phyloP scores from a whole-genome alignment of 2,113 vertebrate species.

The Chaetodon auriga region DNA sequence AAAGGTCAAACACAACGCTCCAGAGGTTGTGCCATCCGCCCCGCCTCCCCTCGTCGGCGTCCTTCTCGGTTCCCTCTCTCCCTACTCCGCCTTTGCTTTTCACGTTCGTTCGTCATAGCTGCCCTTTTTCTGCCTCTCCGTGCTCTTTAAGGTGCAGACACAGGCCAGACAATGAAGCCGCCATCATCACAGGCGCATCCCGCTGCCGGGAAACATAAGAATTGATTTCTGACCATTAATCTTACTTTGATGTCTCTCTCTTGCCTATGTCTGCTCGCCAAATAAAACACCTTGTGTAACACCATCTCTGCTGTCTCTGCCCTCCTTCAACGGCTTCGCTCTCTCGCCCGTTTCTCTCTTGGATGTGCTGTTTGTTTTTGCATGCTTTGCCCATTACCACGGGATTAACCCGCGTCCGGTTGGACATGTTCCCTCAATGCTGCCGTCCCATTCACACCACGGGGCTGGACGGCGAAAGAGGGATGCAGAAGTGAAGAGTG shows the following conservation, averaged over 20 bases:
- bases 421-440: background rate
- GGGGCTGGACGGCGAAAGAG: conserved; percentile 15
- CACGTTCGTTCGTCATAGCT: background rate
- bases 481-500: background rate
- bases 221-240: conserved; percentile 49
- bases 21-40: conserved; percentile 8
- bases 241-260: conserved; percentile 44
- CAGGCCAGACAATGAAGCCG: background rate
- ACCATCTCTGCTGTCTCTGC: background rate
- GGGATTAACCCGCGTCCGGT: conserved; percentile 42
- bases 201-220: conserved; percentile 28
- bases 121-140: background rate
- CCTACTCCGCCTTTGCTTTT: background rate
- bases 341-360: background rate
- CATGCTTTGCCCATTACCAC: conserved; percentile 8
- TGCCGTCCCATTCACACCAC: background rate
- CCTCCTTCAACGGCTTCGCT: background rate
- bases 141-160: conserved; percentile 6
- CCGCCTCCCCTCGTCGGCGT: background rate
- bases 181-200: conserved; percentile 14
- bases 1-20: conserved; percentile 58
- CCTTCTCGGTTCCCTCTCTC: background rate
- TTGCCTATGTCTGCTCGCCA: background rate
- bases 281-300: conserved; percentile 39
- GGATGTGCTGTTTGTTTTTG: conserved; percentile 19